Conservation (phyloP, 2,888 invertebrate species). For the Synanthedon andrenaeformis region DNA sequence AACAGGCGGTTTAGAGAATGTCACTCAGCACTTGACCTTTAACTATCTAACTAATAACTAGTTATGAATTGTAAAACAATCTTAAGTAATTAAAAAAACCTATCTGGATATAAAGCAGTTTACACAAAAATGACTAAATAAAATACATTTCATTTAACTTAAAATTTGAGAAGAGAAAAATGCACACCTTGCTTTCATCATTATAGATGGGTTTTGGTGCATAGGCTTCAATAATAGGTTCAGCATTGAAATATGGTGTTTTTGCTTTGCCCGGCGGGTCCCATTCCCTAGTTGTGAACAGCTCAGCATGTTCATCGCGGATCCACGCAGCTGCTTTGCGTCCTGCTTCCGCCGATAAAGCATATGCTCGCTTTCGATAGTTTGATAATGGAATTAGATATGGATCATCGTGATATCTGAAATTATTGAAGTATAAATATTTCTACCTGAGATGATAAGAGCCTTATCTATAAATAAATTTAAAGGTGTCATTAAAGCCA, state of each 20-base stretch:
- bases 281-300: conserved; percentile 75
- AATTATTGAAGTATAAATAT: conserved; percentile 4
- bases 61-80: too few relatives aligned
- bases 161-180: too few relatives aligned
- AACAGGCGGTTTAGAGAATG: too few relatives aligned
- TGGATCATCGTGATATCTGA: conserved; percentile 89
- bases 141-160: too few relatives aligned
- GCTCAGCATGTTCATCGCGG: conserved; percentile 76
- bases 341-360: conserved; percentile 87
- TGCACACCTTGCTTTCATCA: conserved; percentile 74
- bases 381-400: conserved; percentile 84
- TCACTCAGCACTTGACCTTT: too few relatives aligned
- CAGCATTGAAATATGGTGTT: conserved; percentile 64
- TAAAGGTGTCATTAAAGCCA: too few relatives aligned
- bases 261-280: conserved; percentile 72
- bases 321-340: conserved; percentile 89
- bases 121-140: too few relatives aligned
- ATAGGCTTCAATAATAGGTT: conserved; percentile 76
- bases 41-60: too few relatives aligned
- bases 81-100: too few relatives aligned
- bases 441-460: too few relatives aligned
- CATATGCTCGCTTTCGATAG: conserved; percentile 75
- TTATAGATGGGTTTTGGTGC: conserved; percentile 76
- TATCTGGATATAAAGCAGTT: too few relatives aligned
- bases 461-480: too few relatives aligned